Conservation (phyloP, 2,888 invertebrate genomes). For the Melinopterus prodromus region DNA sequence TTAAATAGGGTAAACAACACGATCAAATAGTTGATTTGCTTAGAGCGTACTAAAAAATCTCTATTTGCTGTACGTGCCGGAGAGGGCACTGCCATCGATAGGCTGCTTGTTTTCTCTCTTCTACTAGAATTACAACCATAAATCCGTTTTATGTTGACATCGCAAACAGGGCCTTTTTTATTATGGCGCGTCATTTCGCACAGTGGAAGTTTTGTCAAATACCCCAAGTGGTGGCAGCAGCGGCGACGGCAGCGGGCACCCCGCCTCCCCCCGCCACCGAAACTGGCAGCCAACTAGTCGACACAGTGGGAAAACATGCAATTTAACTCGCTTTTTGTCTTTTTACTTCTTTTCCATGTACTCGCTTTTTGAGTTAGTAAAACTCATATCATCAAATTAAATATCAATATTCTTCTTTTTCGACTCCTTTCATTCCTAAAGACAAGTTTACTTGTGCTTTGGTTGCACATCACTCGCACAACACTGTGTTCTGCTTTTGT, state of each 20-base stretch:
- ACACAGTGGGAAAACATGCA: background rate
- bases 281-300: background rate
- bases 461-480: too few species aligned
- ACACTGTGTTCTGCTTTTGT: too few species aligned
- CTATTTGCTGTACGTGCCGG: background rate
- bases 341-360: too few species aligned
- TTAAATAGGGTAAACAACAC: background rate
- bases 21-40: background rate
- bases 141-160: conserved; percentile 34
- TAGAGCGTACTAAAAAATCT: background rate
- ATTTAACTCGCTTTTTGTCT: too few species aligned
- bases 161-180: conserved; percentile 35
- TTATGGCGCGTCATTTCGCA: conserved; percentile 34
- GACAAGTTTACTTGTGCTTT: too few species aligned
- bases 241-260: background rate
- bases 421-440: too few species aligned
- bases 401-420: too few species aligned
- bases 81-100: background rate
- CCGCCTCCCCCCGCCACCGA: background rate
- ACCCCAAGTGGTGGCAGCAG: background rate
- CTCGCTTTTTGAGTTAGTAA: too few species aligned
- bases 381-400: too few species aligned
- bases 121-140: conserved; percentile 32
- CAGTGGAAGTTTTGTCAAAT: conserved; percentile 30
- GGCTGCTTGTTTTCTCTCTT: conserved; percentile 8